A percentile compares a stretch with the other conserved stretches of the same genome.
Evolutionary conservation across 2,888 invertebrate genomes (phyloP).

Genomic region (Diplolepis rosae): DNA sequence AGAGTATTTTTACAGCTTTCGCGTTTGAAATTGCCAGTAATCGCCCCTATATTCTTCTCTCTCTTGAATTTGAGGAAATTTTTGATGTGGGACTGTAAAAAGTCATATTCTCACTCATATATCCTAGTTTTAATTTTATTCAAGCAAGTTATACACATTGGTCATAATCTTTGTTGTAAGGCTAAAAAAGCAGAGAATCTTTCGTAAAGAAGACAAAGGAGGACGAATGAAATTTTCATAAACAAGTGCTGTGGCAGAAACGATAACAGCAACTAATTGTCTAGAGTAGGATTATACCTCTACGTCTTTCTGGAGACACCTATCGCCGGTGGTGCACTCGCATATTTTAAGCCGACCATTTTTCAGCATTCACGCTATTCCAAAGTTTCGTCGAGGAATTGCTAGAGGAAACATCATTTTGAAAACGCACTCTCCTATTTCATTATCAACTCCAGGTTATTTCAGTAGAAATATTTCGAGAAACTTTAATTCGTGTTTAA

Average conservation of each 20-base stretch:
- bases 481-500: too few species aligned
- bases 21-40: too few species aligned
- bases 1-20: too few species aligned
- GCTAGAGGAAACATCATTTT: slow-evolving; percentile 5
- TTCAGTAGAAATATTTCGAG: too few species aligned
- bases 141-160: not conserved
- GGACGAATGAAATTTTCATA: not conserved
- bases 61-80: too few species aligned
- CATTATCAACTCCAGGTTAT: not conserved
- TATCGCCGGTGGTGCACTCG: slow-evolving; percentile 71
- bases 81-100: too few species aligned
- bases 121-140: too few species aligned
- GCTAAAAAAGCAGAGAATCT: not conserved
- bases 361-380: slow-evolving; percentile 72
- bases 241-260: slow-evolving; percentile 12
- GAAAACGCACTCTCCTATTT: slow-evolving; percentile 15
- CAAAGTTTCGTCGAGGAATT: slow-evolving; percentile 55
- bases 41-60: too few species aligned
- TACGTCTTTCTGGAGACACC: slow-evolving; percentile 59
- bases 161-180: not conserved
- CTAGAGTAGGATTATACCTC: slow-evolving; percentile 46
- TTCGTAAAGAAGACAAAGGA: slow-evolving; percentile 1
- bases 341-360: slow-evolving; percentile 72
- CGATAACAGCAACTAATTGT: slow-evolving; percentile 22
- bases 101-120: too few species aligned